Evolutionary conservation across 2,888 invertebrate species (phyloP).

Genomic region (Apamea anceps): DNA sequence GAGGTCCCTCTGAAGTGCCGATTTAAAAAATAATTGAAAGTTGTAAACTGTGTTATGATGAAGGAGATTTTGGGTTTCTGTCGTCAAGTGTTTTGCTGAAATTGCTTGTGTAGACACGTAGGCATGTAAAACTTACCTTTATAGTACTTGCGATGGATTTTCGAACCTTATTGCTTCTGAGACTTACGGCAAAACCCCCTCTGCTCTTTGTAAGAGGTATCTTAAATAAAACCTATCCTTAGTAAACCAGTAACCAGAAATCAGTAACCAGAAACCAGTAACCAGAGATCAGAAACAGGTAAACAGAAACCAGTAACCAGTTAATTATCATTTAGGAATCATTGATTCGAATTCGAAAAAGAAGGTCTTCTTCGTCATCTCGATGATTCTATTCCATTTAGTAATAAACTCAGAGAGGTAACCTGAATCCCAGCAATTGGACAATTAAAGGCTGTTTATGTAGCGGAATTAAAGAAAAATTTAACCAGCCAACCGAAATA

Average conservation of each 20-base stretch:
- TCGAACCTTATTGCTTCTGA: conserved; percentile 3
- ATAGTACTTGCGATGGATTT: not conserved
- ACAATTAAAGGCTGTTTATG: not conserved
- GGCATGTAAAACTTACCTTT: not conserved
- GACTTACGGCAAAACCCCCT: not conserved
- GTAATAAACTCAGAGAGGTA: not conserved
- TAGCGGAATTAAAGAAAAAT: not conserved
- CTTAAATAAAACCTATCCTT: conserved; percentile 13
- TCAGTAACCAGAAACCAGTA: no score
- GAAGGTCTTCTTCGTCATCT: no score
- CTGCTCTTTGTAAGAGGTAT: not conserved
- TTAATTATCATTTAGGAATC: no score
- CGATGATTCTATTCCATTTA: not conserved
- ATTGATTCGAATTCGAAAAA: no score
- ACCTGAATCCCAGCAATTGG: not conserved
- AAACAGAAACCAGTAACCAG: no score
- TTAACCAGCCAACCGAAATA: not conserved
- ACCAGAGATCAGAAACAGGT: no score
- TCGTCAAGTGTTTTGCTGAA: not conserved
- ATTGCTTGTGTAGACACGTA: not conserved
- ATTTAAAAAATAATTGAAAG: conserved; percentile 48
- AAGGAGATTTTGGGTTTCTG: not conserved
- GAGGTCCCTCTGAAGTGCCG: conserved; percentile 38
- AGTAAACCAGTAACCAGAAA: not conserved
- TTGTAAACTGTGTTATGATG: conserved; percentile 25